Conservation (phyloP, 1,140 invertebrate species). For the Drosophila varians region DNA sequence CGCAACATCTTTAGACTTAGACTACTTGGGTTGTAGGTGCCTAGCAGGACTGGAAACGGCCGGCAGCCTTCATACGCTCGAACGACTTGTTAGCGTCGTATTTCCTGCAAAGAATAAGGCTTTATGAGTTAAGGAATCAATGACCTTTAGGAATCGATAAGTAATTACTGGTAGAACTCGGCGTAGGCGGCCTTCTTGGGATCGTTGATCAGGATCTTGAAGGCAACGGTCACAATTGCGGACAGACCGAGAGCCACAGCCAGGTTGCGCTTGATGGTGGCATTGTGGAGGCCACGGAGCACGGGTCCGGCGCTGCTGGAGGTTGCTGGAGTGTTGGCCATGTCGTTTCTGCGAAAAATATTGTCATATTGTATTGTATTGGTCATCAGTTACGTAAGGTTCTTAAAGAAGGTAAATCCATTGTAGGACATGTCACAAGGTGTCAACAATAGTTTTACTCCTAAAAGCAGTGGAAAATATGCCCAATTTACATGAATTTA, state of each 20-base stretch:
- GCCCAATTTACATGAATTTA: background rate
- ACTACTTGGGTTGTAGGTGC: slow-evolving; percentile 38
- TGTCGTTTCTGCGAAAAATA: slow-evolving; percentile 33
- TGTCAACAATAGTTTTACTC: background rate
- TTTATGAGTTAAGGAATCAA: background rate
- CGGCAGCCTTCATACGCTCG: slow-evolving; percentile 85
- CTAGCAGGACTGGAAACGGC: slow-evolving; percentile 84
- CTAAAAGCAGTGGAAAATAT: too few species aligned
- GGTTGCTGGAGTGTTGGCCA: slow-evolving; percentile 76
- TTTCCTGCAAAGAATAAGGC: slow-evolving; percentile 81
- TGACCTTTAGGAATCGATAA: too few species aligned
- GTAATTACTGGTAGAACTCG: slow-evolving; percentile 85
- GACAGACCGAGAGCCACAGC: slow-evolving; percentile 72
- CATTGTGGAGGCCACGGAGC: slow-evolving; percentile 79
- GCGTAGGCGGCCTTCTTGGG: slow-evolving; percentile 85
- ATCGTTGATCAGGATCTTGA: slow-evolving; percentile 79
- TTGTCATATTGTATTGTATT: slow-evolving; percentile 22
- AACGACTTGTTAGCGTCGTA: slow-evolving; percentile 85
- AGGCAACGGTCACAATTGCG: slow-evolving; percentile 65
- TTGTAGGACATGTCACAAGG: background rate
- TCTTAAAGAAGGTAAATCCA: background rate
- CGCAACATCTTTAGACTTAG: slow-evolving; percentile 69
- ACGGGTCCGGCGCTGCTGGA: slow-evolving; percentile 70
- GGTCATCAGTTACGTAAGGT: slow-evolving; percentile 66
- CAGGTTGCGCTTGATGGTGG: slow-evolving; percentile 82